Percentiles rank a stretch among this genome's conserved stretches.
phyloP scores from a whole-genome alignment of 2,797 vertebrate species.

The Gymnocypris eckloni region DNA sequence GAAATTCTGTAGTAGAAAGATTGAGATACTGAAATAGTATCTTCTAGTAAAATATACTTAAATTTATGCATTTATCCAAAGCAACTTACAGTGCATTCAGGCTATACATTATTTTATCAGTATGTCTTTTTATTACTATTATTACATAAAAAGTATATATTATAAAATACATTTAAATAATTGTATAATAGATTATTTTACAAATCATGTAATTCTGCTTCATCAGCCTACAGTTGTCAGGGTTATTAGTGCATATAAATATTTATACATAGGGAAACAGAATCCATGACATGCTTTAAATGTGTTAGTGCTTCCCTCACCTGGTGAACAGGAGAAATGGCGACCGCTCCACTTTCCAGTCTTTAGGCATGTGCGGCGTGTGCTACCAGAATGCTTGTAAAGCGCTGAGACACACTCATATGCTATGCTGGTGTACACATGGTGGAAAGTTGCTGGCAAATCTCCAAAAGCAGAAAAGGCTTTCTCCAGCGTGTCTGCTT shows the following conservation, averaged over 20 bases:
- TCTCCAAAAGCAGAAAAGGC: conserved; percentile 69
- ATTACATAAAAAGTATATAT: not conserved
- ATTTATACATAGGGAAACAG: not conserved
- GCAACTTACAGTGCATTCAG: no score
- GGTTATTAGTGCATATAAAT: not conserved
- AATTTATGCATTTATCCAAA: no score
- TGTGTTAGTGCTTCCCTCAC: conserved; percentile 76
- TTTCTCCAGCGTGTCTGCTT: conserved; percentile 71
- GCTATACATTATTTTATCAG: no score
- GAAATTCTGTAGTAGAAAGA: not conserved
- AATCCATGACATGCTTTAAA: not conserved
- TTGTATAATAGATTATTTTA: not conserved
- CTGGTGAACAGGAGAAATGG: conserved; percentile 86
- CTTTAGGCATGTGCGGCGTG: conserved; percentile 87
- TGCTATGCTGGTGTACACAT: conserved; percentile 84
- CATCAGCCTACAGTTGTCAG: not conserved
- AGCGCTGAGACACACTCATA: conserved; percentile 86
- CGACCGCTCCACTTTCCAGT: conserved; percentile 91
- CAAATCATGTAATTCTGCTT: not conserved
- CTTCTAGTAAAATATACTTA: not conserved
- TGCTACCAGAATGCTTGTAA: conserved; percentile 85
- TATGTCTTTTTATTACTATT: not conserved
- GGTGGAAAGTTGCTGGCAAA: conserved; percentile 82
- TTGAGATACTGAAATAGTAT: not conserved
- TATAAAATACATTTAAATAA: not conserved